Percentiles rank a stretch among this genome's conserved stretches.
Evolutionary conservation across 2,113 vertebrate genomes (phyloP).

Genomic region (Pseudonaja textilis): DNA sequence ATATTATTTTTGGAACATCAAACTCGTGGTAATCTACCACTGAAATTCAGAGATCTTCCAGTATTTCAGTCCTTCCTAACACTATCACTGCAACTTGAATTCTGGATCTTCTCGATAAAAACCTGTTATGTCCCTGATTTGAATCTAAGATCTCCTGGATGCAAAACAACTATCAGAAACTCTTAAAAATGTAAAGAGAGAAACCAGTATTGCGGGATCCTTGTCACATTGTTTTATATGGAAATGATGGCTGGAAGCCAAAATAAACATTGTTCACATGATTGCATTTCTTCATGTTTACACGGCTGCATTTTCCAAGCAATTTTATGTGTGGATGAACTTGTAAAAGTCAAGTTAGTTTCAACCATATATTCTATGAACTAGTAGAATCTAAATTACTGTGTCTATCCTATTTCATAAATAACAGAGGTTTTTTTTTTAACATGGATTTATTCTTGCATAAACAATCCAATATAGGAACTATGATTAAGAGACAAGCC

Average conservation of each 20-base stretch:
- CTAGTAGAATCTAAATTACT: background rate
- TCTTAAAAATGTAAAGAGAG: background rate
- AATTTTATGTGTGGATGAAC: background rate
- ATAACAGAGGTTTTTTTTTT: background rate
- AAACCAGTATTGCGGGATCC: background rate
- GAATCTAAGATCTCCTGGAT: background rate
- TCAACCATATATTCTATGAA: background rate
- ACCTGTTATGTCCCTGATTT: background rate
- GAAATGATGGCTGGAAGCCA: background rate
- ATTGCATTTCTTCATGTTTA: background rate
- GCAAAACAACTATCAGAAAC: background rate
- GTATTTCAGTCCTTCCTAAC: background rate
- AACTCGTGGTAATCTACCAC: background rate
- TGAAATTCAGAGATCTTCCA: background rate
- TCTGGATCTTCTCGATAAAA: background rate
- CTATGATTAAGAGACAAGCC: background rate
- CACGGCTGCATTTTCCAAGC: background rate
- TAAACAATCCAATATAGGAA: background rate
- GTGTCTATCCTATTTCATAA: background rate
- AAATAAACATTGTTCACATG: background rate
- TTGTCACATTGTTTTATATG: background rate
- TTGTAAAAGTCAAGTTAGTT: background rate
- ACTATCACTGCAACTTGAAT: background rate
- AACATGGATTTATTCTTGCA: background rate
- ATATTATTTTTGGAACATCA: background rate